phyloP scores from a whole-genome alignment of 2,797 vertebrate species.

The Paguma larvata region DNA sequence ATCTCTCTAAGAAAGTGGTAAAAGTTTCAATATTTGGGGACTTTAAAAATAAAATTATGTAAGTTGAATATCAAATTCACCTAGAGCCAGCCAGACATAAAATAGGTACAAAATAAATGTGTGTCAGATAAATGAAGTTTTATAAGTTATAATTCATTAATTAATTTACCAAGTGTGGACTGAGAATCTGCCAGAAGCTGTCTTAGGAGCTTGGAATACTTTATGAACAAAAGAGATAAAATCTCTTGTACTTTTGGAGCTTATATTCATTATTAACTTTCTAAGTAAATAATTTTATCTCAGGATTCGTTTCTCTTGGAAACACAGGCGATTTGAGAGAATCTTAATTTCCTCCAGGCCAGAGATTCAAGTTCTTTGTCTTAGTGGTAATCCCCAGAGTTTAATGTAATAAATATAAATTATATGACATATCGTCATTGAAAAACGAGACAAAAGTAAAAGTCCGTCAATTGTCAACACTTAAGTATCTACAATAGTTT shows the following conservation, averaged over 20 bases:
- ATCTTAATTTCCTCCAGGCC: not conserved
- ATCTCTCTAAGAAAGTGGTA: not conserved
- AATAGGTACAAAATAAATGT: not conserved
- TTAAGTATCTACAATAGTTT: slow-evolving; percentile 8
- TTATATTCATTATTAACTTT: slow-evolving; percentile 25
- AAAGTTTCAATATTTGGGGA: not conserved
- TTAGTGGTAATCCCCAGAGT: not conserved
- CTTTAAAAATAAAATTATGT: not conserved
- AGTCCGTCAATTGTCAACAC: not conserved
- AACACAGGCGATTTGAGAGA: not conserved
- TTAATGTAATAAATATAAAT: not conserved
- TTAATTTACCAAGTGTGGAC: not conserved
- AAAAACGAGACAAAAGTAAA: slow-evolving; percentile 23
- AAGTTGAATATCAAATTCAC: not conserved
- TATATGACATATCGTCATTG: not conserved
- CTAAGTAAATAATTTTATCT: not conserved
- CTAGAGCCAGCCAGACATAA: not conserved
- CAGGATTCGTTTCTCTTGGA: not conserved
- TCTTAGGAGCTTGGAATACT: not conserved
- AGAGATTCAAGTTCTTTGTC: not conserved
- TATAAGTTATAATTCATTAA: not conserved
- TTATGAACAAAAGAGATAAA: not conserved
- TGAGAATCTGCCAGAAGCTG: not conserved
- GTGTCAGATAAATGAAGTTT: not conserved
- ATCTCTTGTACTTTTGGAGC: not conserved